Evolutionary conservation across 2,888 invertebrate species (phyloP).

Genomic region (Monochamus alternatus): DNA sequence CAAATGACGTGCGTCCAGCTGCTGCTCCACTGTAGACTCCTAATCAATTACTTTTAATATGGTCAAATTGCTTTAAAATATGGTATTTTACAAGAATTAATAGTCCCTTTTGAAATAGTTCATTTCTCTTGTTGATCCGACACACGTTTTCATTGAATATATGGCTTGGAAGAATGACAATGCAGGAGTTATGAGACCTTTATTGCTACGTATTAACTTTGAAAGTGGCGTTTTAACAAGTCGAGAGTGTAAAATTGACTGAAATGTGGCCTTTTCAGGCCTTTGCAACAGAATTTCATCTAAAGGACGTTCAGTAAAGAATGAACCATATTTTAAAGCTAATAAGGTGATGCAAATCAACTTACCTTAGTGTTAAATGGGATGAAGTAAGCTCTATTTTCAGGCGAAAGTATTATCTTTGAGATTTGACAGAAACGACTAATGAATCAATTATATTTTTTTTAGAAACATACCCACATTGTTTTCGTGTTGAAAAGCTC

Average conservation of each 20-base stretch:
- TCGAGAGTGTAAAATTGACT: not conserved
- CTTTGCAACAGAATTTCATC: not conserved
- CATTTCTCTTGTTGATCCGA: constrained; percentile 51
- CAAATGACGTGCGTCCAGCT: constrained; percentile 66
- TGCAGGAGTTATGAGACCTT: constrained; percentile 42
- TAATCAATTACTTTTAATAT: constrained; percentile 68
- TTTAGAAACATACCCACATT: too few relatives aligned
- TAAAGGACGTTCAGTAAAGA: too few relatives aligned
- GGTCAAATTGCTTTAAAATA: constrained; percentile 71
- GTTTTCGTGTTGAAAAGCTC: too few relatives aligned
- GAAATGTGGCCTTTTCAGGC: not conserved
- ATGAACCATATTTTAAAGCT: too few relatives aligned
- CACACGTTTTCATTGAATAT: constrained; percentile 43
- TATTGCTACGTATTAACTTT: constrained; percentile 49
- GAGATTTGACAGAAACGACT: too few relatives aligned
- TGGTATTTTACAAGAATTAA: constrained; percentile 64
- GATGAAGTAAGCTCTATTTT: too few relatives aligned
- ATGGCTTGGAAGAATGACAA: constrained; percentile 46
- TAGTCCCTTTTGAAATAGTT: constrained; percentile 57
- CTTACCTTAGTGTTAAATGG: too few relatives aligned
- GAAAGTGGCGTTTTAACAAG: constrained; percentile 38
- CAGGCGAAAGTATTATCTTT: too few relatives aligned
- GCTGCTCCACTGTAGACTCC: constrained; percentile 56
- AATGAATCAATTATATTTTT: too few relatives aligned
- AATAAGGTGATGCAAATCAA: too few relatives aligned